Base-by-base conservation (phyloP, 2,797 vertebrate genomes). In the Aphelocoma californica region DNA sequence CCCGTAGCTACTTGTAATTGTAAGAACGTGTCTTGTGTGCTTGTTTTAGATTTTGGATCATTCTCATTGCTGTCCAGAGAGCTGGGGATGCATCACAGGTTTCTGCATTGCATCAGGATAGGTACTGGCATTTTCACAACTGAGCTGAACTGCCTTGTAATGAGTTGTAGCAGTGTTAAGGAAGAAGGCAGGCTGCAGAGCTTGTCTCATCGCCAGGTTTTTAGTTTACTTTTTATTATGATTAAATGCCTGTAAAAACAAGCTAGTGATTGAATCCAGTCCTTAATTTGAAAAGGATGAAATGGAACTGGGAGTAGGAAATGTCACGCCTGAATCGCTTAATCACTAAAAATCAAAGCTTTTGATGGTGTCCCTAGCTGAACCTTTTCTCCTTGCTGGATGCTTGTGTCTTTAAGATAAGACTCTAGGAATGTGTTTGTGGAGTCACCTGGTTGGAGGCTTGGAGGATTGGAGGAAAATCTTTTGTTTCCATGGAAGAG, bases 241-340 rank as follows among this genome's bases (percentile, higher is more conserved):
- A 91, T 94, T 92, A 92, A 93, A 70, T 86, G 79, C 79, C 71
- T 91, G 72, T 82, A 57, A 92, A 96, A 96, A 91, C 69, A 91
- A 94, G 44, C n/a, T 21, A 26, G 25, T 66, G 54, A 62, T 84
- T 95, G 82, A 92, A 93, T 86, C 80, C 77, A 92, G 66, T 36
- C 34, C 70, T 88, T 83, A 81, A 95, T 93, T 77, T 89, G 53
- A 92, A 92, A 80, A 42, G n/a, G 21, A 42, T 20, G 3, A 78
- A 80, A 89, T 95, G 61, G 61, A 73, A 54, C 17, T 67, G 44
- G 45, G 71, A 77, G 32, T 78, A 54, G 67, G 38, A 96, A 92
- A 86, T 92, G 60, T 95, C 57, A 80, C 0, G 3, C 61, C 54
- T 92, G 64, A 72, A 66, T 94, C 44, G 40, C 73, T 66, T 62